Conservation (phyloP, 2,888 invertebrate genomes). For the Apotomis betuletana region DNA sequence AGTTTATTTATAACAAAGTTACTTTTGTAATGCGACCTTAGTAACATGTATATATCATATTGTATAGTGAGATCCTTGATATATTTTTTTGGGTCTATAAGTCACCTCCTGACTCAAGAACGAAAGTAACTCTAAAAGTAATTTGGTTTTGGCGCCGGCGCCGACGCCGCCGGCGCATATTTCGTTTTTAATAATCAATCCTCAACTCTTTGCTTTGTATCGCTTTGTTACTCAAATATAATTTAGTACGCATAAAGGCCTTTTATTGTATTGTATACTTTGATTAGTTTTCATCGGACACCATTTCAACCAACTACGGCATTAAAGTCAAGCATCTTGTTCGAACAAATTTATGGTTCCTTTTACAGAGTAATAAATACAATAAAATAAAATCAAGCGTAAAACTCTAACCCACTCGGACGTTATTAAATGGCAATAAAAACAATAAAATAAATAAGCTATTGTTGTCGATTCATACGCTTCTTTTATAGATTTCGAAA, state of each 20-base stretch:
- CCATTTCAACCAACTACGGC: conserved; percentile 20
- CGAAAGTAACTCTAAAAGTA: conserved; percentile 13
- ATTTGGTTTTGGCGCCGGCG: conserved; percentile 37
- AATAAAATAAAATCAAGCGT: conserved; percentile 52
- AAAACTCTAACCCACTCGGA: conserved; percentile 48
- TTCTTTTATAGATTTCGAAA: conserved; percentile 74
- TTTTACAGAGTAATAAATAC: conserved; percentile 38
- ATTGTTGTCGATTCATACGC: conserved; percentile 75
- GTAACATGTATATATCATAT: too few species aligned
- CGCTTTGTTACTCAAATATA: conserved; percentile 27
- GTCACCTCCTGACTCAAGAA: neutral
- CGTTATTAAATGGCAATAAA: conserved; percentile 64
- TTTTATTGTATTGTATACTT: conserved; percentile 22
- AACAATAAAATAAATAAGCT: conserved; percentile 75
- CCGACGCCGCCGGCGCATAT: conserved; percentile 14
- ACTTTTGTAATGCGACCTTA: too few species aligned
- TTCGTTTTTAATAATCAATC: conserved; percentile 33
- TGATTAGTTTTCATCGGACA: conserved; percentile 35
- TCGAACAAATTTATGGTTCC: conserved; percentile 31
- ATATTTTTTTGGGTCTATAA: neutral
- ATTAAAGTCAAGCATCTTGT: conserved; percentile 39
- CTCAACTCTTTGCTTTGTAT: conserved; percentile 17
- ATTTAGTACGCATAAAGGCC: conserved; percentile 18
- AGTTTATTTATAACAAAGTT: too few species aligned
- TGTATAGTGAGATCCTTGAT: too few species aligned